Base-by-base conservation (phyloP, 2,113 vertebrate genomes). In the Zosterops lateralis region DNA sequence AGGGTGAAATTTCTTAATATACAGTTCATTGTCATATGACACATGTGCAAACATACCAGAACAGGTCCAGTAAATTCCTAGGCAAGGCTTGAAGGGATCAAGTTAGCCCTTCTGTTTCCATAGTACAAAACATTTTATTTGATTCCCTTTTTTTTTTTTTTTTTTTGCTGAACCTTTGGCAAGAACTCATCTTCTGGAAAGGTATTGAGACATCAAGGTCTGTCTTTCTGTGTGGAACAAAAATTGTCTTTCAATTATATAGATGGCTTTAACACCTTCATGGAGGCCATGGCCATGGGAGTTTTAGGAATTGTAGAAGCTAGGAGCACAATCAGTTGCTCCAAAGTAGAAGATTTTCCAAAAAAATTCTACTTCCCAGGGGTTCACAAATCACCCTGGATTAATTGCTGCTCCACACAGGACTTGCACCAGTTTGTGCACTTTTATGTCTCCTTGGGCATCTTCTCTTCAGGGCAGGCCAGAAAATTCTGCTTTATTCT, bases 31-130 rank as follows among this genome's bases (percentile, higher is more conserved):
- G 7, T 65, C 19, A 10, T 54, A 20, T 36, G 66, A 54, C 18
- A 29, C 24, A 34, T 1, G 1, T 0, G 0, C 64, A 95, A 54
- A 64, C 14, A 32, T 45, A 21, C 38, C 38, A 71, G 29, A 80
- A 26, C 32, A 42, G 13, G 7, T 53, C 16, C 5, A 47, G 17
- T 48, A 65, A 80, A 60, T 84, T 76, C 50, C 45, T 40, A 76
- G 31, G 9, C 22, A 36, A 36, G 12, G 17, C 13, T 11, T 58
- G 57, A 71, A 92, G 7, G 24, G 31, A 66, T 78, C n/a, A n/a
- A n/a, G 20, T 70, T 78, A 62, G 22, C 38, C 44, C 40, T 61
- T 36, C 45, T 67, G 2, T 48, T 92, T 56, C 42, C 58, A 70
- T 54, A 65, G 36, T 19, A 51, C 12, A 66, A 34, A 44, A 47